Conservation (phyloP, 2,797 vertebrate species). For the Takifugu ocellatus region DNA sequence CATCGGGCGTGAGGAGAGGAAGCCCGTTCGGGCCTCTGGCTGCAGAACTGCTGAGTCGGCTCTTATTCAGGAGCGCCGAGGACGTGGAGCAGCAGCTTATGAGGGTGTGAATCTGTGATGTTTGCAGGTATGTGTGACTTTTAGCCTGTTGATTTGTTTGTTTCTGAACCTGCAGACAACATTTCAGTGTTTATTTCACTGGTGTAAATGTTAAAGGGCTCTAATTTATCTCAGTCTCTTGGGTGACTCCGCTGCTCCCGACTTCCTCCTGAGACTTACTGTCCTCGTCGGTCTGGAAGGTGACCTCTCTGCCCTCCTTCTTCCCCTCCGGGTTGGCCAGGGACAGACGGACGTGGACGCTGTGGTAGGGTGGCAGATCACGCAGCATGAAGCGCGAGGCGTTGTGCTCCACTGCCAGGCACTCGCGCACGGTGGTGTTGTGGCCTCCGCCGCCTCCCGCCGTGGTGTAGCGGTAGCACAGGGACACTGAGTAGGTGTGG, state of each 20-base stretch:
- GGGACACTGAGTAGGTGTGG: constrained; percentile 90
- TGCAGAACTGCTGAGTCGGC: constrained; percentile 65
- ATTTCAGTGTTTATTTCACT: not conserved
- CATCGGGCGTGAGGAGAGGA: constrained; percentile 39
- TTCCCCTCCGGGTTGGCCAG: constrained; percentile 92
- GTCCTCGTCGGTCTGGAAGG: constrained; percentile 95
- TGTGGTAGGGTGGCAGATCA: constrained; percentile 89
- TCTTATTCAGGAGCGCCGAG: constrained; percentile 50
- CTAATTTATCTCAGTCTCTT: not conserved
- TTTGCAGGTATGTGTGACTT: too few species aligned
- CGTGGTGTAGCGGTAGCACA: constrained; percentile 89
- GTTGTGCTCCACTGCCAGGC: constrained; percentile 85
- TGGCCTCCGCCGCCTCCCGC: constrained; percentile 79
- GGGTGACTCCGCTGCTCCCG: not conserved
- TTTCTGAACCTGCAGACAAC: too few species aligned
- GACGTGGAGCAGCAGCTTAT: too few species aligned
- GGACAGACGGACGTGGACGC: constrained; percentile 85
- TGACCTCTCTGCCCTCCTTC: constrained; percentile 92
- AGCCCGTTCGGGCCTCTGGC: constrained; percentile 50
- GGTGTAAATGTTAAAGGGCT: too few species aligned
- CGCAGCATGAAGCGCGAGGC: constrained; percentile 85
- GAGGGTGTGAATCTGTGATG: too few species aligned
- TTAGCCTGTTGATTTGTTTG: too few species aligned
- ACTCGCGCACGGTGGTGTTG: constrained; percentile 91
- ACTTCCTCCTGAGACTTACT: constrained; percentile 78